These are phyloP conservation scores for Corythoichthys intestinalis DNA, from an alignment of 2,113 vertebrate genomes.

Conservation along the genomic window DNA sequence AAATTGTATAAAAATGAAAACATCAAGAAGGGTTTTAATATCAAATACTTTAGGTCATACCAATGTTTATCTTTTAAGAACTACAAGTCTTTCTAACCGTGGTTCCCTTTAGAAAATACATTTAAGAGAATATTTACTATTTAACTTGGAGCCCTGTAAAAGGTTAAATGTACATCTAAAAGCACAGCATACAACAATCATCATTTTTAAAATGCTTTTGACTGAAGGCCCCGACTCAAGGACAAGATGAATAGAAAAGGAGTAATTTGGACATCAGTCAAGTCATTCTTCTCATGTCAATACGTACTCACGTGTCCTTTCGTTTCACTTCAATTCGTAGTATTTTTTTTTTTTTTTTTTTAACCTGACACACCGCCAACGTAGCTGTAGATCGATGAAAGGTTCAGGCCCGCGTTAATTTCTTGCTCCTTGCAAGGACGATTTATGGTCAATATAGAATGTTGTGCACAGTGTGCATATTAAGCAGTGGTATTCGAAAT, in stretches of 20 bases:
- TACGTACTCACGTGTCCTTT: neutral
- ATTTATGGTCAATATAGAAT: neutral
- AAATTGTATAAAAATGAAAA: too few species aligned
- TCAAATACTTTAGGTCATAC: too few species aligned
- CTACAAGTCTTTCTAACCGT: too few species aligned
- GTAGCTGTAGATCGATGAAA: neutral
- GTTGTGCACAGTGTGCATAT: neutral
- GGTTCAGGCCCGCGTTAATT: neutral
- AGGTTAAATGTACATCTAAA: neutral
- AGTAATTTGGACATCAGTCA: conserved; percentile 7
- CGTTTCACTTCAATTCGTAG: neutral
- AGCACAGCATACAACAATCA: neutral
- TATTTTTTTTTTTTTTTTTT: neutral
- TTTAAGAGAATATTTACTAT: too few species aligned
- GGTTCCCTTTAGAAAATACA: too few species aligned
- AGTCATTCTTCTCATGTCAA: conserved; percentile 5
- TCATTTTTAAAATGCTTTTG: neutral
- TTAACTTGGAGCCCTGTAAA: too few species aligned
- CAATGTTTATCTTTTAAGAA: too few species aligned
- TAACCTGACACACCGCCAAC: neutral
- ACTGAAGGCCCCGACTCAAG: conserved; percentile 5
- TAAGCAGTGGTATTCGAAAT: neutral
- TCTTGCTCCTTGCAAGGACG: neutral
- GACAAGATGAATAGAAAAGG: neutral
- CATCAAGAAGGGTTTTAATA: too few species aligned